These are phyloP conservation scores for Peromyscus californicus DNA, from an alignment of 2,113 vertebrate genomes.

Conservation along the genomic window DNA sequence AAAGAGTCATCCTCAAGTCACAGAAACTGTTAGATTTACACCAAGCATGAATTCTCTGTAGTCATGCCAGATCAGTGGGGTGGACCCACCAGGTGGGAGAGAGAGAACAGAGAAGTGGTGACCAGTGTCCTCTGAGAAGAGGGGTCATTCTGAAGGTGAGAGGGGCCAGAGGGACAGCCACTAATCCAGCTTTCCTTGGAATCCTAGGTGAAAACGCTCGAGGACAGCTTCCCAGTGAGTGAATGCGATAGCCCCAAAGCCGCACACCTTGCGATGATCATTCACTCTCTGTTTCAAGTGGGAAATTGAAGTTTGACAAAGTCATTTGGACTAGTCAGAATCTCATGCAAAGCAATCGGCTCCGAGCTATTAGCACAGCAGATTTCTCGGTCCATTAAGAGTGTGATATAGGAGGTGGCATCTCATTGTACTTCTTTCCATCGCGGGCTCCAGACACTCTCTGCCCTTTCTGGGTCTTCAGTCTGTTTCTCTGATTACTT, in stretches of 20 bases:
- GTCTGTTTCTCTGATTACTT: constrained; percentile 76
- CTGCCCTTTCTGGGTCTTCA: constrained; percentile 77
- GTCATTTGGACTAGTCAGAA: constrained; percentile 60
- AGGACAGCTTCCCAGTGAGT: constrained; percentile 40
- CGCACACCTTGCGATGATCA: constrained; percentile 63
- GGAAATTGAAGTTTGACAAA: constrained; percentile 72
- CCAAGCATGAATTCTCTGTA: constrained; percentile 24
- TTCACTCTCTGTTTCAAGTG: constrained; percentile 66
- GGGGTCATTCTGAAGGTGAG: not conserved
- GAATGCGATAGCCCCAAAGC: not conserved
- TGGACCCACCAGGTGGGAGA: not conserved
- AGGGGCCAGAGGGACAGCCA: not conserved
- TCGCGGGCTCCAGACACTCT: constrained; percentile 45
- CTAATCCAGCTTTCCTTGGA: not conserved
- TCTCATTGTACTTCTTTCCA: constrained; percentile 69
- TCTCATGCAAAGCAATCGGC: constrained; percentile 63
- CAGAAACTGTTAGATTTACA: constrained; percentile 59
- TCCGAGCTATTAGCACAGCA: constrained; percentile 70
- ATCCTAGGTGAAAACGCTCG: not conserved
- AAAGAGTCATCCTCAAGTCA: constrained; percentile 39
- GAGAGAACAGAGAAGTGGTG: not conserved
- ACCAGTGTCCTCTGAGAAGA: not conserved
- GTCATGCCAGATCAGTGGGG: not conserved
- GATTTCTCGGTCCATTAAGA: constrained; percentile 76
- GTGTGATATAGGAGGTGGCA: constrained; percentile 66